Evolutionary conservation across 2,888 invertebrate species (phyloP).

Genomic region (Pseudanteris insignis): DNA sequence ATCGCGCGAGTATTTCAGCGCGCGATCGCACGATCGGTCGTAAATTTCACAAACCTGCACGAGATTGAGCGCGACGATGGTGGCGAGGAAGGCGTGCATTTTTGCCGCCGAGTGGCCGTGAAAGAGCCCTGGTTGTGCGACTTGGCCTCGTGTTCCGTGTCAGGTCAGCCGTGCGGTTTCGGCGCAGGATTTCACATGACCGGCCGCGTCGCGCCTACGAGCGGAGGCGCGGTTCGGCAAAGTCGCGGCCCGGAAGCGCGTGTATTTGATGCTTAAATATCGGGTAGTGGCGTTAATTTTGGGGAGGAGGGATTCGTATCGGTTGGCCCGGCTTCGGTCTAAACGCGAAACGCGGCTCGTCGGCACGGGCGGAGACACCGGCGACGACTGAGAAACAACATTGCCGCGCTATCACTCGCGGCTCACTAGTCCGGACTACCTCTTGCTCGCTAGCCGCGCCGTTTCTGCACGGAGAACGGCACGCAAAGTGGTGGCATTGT

Average conservation of each 20-base stretch:
- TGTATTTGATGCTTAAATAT: too few species aligned
- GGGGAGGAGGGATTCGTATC: too few species aligned
- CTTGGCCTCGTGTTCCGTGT: not conserved
- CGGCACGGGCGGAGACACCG: slow-evolving; percentile 53
- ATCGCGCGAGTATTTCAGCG: too few species aligned
- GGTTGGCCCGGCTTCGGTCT: too few species aligned
- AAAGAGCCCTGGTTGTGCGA: not conserved
- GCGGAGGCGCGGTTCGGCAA: slow-evolving; percentile 8
- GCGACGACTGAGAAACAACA: slow-evolving; percentile 55
- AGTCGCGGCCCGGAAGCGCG: too few species aligned
- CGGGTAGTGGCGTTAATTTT: too few species aligned
- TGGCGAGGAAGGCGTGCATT: slow-evolving; percentile 39
- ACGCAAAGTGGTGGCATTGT: slow-evolving; percentile 44
- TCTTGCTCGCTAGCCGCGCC: slow-evolving; percentile 33
- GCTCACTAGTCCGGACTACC: slow-evolving; percentile 47
- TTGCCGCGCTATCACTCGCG: slow-evolving; percentile 48
- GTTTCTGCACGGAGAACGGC: slow-evolving; percentile 38
- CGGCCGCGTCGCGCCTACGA: slow-evolving; percentile 18
- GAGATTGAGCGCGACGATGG: slow-evolving; percentile 46
- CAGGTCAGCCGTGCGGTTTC: not conserved
- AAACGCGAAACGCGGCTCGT: slow-evolving; percentile 31
- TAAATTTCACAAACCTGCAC: slow-evolving; percentile 47
- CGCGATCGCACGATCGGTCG: slow-evolving; percentile 16
- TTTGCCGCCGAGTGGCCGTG: slow-evolving; percentile 5
- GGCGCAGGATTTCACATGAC: slow-evolving; percentile 27